Evolutionary conservation across 2,113 vertebrate species (phyloP).

Genomic region (Hyla sarda): DNA sequence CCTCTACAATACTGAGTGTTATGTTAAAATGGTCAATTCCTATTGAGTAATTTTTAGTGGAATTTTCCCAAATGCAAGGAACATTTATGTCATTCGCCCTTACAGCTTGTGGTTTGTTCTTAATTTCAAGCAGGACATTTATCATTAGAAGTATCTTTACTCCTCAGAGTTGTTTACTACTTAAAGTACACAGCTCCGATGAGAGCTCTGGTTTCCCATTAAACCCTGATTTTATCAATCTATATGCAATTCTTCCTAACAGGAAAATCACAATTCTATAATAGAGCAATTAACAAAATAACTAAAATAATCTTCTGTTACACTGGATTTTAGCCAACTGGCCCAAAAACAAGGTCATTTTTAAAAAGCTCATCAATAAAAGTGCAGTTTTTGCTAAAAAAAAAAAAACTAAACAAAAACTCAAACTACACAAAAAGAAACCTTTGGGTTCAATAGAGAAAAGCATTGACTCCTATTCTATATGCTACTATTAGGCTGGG

Average conservation of each 20-base stretch:
- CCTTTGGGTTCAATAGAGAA: too few species aligned
- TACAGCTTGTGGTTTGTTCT: conserved; percentile 45
- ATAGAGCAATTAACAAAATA: conserved; percentile 5
- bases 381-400: too few species aligned
- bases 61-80: conserved; percentile 11
- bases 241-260: conserved; percentile 14
- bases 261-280: background rate
- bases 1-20: background rate
- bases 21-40: background rate
- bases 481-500: too few species aligned
- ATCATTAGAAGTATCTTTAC: conserved; percentile 27
- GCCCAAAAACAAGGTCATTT: background rate
- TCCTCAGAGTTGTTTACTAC: background rate
- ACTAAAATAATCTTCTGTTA: background rate
- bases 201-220: background rate
- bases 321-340: background rate
- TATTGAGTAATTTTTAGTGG: conserved; percentile 12
- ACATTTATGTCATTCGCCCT: conserved; percentile 40
- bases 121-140: conserved; percentile 33
- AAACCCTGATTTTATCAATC: conserved; percentile 40
- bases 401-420: background rate
- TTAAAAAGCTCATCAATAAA: too few species aligned
- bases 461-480: too few species aligned
- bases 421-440: background rate
- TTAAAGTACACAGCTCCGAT: background rate